phyloP scores from a whole-genome alignment of 2,113 vertebrate genomes.

The Cynopterus brachyotis region DNA sequence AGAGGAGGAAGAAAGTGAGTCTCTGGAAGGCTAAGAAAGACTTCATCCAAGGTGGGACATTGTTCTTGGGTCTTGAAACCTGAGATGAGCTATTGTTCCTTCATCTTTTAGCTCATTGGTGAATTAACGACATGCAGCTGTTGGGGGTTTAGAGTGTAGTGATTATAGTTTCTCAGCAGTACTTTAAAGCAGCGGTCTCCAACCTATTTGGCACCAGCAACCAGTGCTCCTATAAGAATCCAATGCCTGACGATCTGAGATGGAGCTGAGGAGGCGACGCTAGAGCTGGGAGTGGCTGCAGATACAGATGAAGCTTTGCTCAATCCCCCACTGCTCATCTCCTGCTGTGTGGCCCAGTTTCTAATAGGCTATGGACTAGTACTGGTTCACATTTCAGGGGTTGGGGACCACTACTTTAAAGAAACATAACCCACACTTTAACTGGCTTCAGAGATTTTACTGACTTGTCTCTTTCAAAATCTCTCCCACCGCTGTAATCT shows the following conservation, averaged over 20 bases:
- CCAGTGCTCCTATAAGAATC: no score
- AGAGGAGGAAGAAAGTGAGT: neutral
- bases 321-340: no score
- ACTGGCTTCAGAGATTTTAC: neutral
- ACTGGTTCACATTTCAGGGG: no score
- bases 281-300: no score
- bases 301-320: no score
- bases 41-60: neutral
- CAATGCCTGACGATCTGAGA: no score
- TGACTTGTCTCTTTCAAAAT: neutral
- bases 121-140: neutral
- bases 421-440: neutral
- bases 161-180: neutral
- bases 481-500: neutral
- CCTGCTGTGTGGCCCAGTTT: no score
- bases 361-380: no score
- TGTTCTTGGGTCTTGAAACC: neutral
- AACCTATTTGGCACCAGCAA: no score
- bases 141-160: neutral
- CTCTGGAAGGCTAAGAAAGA: neutral
- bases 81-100: neutral
- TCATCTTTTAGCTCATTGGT: neutral
- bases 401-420: neutral
- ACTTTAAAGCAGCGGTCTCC: neutral
- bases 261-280: no score